A percentile compares a stretch with the other conserved stretches of the same genome.
These are phyloP conservation scores for Aphidoletes aphidimyza DNA, from an alignment of 2,888 invertebrate genomes.

Conservation along the genomic window DNA sequence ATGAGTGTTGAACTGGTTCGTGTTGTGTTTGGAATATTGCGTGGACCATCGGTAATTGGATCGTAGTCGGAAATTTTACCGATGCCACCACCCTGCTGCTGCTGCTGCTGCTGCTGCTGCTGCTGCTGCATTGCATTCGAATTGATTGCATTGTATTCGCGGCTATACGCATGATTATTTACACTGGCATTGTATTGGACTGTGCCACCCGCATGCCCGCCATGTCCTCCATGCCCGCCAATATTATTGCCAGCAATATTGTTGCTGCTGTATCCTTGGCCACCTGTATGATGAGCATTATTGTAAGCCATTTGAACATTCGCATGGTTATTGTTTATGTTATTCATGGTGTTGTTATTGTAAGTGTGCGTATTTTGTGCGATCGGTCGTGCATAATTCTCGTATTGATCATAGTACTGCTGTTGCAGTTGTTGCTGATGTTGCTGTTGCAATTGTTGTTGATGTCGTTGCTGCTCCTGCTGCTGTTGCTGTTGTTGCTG, in stretches of 20 bases:
- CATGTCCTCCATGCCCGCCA: constrained; percentile 53
- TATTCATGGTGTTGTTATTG: constrained; percentile 55
- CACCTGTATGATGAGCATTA: constrained; percentile 49
- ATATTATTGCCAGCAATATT: constrained; percentile 56
- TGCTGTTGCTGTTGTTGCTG: constrained; percentile 59
- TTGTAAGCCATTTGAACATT: constrained; percentile 54
- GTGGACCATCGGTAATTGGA: constrained; percentile 77
- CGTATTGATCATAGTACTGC: constrained; percentile 62
- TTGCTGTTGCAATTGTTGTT: constrained; percentile 58
- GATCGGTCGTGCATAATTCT: constrained; percentile 61
- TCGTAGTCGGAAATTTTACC: constrained; percentile 85
- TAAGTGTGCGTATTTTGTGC: constrained; percentile 21
- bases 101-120: no score
- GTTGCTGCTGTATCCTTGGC: constrained; percentile 37
- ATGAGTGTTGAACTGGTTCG: constrained; percentile 85
- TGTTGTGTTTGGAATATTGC: constrained; percentile 77
- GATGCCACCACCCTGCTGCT: no score
- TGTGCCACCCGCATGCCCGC: constrained; percentile 56
- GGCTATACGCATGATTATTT: constrained; percentile 54
- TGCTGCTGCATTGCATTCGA: constrained; percentile 55
- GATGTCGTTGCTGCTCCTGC: constrained; percentile 60
- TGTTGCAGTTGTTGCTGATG: constrained; percentile 55
- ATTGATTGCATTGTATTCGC: constrained; percentile 58
- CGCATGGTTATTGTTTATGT: constrained; percentile 55
- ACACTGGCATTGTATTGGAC: constrained; percentile 56